Evolutionary conservation across 2,113 vertebrate species (phyloP).

Genomic region (Xenopus tropicalis): DNA sequence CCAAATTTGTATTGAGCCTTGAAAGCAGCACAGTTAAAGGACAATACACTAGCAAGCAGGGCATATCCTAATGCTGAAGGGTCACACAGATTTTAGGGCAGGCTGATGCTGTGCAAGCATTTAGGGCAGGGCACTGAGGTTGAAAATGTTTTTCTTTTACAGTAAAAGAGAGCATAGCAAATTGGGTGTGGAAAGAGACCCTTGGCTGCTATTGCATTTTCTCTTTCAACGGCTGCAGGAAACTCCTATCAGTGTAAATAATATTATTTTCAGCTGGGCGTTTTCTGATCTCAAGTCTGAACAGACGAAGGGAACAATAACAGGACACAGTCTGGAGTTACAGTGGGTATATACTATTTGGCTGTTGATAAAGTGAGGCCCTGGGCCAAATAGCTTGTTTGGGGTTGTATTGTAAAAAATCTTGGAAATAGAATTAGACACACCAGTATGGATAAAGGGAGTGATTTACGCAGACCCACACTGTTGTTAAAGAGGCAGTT

Average conservation of each 20-base stretch:
- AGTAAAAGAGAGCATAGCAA: background rate
- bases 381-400: background rate
- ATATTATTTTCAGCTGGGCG: conserved; percentile 35
- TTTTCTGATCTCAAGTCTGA: conserved; percentile 22
- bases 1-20: too few species aligned
- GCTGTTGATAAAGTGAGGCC: conserved; percentile 24
- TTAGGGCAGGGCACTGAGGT: too few species aligned
- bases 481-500: too few species aligned
- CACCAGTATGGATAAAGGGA: too few species aligned
- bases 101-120: too few species aligned
- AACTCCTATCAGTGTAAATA: conserved; percentile 35
- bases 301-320: conserved; percentile 30
- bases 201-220: conserved; percentile 3
- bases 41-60: too few species aligned
- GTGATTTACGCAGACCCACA: background rate
- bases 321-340: conserved; percentile 37
- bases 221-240: conserved; percentile 26
- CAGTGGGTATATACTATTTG: background rate
- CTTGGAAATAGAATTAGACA: too few species aligned
- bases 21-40: too few species aligned
- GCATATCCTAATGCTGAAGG: too few species aligned
- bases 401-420: background rate
- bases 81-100: too few species aligned
- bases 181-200: background rate
- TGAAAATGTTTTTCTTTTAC: background rate